Evolutionary conservation across 2,113 vertebrate genomes (phyloP), one percentile per base, ranked within the genome.

Genomic region (Lethenteron camtschaticum): DNA sequence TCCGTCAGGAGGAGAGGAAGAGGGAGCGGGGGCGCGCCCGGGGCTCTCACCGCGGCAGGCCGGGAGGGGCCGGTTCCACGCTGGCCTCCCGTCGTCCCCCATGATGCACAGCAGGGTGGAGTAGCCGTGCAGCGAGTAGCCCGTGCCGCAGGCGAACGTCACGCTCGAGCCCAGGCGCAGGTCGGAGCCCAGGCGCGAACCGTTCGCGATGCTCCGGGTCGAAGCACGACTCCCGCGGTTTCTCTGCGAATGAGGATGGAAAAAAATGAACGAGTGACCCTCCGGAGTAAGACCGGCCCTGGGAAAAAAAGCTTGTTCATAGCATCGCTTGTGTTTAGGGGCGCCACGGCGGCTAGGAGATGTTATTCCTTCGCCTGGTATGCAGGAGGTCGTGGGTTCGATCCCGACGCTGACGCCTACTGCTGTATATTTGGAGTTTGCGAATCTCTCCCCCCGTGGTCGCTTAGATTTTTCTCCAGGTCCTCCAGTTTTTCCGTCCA

Each of bases 151-250:
- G 83, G 89, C 86, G 81, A 87, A 99, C 75, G 86, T 88, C 72
- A 96, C 73, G 0, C 83, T 85, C 18, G 89, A 90, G 11, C 90
- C 89, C 77, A 99, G 80, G 78, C 95, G 95, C 74, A 96, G 81
- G 56, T 96, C 86, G 0, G 82, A 79, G 1, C 94, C 94, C 73
- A 85, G 84, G 9, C 90, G 80, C 0, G 89, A 90, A 69, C 92
- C 90, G 0, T 99, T 99, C 77, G 83, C 87, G 72, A 95, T 79
- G 1, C 83, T 74, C 0, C 92, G 91, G 94, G 74, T 99, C 94
- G 2, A 99, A 96, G 77, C 91, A 99, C 0, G 91, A 99, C 79
- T 99, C 94, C 72, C 94, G 81, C n/a, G 92, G 92, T 73, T 96
- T 99, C 77, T 96, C 94, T 99, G 81, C 68, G 72, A 71, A 70